Conservation (phyloP, 1,140 invertebrate species). For the Caenorhabditis remanei region DNA sequence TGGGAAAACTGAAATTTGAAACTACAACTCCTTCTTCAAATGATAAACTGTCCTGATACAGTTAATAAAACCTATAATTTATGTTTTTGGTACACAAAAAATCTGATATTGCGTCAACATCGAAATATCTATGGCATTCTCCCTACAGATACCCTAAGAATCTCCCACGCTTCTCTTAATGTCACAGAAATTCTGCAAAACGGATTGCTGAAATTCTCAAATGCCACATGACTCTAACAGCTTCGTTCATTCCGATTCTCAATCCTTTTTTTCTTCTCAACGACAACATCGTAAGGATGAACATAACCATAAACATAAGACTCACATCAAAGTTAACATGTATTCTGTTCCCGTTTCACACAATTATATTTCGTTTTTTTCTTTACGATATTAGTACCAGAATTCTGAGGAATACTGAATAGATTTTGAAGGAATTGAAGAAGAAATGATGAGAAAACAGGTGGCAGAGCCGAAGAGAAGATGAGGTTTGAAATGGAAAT, state of each 20-base stretch:
- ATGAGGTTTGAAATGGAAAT: not conserved
- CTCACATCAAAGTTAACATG: constrained; percentile 55
- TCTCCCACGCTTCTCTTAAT: too few relatives aligned
- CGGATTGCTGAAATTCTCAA: not conserved
- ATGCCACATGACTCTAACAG: not conserved
- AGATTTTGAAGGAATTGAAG: not conserved
- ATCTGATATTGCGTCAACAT: too few relatives aligned
- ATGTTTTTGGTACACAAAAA: too few relatives aligned
- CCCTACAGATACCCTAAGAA: too few relatives aligned
- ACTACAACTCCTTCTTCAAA: too few relatives aligned
- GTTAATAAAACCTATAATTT: too few relatives aligned
- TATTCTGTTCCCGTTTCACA: constrained; percentile 26
- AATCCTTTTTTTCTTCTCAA: constrained; percentile 9
- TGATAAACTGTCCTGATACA: too few relatives aligned
- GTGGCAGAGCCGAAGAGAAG: not conserved
- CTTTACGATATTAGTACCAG: constrained; percentile 45
- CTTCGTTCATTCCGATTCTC: not conserved
- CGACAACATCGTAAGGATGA: constrained; percentile 41
- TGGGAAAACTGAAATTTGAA: too few relatives aligned
- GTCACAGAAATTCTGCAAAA: not conserved
- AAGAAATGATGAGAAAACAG: constrained; percentile 48
- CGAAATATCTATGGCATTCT: too few relatives aligned
- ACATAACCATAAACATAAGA: constrained; percentile 55
- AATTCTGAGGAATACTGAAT: not conserved
- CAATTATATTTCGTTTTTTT: constrained; percentile 10